These are phyloP conservation scores for Mus spicilegus DNA, from an alignment of 2,113 vertebrate genomes.

Conservation along the genomic window DNA sequence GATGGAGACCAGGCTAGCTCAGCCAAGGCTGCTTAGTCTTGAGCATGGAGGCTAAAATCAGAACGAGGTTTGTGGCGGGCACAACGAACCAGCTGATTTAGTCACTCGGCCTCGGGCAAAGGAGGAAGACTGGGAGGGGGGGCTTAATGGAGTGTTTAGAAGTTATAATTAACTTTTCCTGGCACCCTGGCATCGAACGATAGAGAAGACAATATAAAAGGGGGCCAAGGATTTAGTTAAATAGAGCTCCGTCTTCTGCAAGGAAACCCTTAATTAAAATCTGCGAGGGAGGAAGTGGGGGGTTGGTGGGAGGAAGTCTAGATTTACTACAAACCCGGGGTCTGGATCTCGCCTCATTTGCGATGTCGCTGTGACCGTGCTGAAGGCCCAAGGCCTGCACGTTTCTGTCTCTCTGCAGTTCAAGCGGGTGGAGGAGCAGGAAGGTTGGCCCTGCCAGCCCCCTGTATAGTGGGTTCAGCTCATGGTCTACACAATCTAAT, in stretches of 20 bases:
- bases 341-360: not conserved
- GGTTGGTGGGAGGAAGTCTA: not conserved
- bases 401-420: not conserved
- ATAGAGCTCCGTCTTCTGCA: constrained; percentile 67
- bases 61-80: fast-evolving
- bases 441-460: not conserved
- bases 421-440: not conserved
- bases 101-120: not conserved
- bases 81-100: not conserved
- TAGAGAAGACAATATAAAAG: constrained; percentile 65
- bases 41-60: fast-evolving
- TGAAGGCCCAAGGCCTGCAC: not conserved
- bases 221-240: constrained; percentile 72
- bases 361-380: too few species aligned
- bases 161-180: constrained; percentile 81
- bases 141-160: constrained; percentile 52
- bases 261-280: constrained; percentile 79
- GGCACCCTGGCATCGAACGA: constrained; percentile 23
- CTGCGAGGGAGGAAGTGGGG: not conserved
- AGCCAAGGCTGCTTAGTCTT: fast-evolving
- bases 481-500: fast-evolving
- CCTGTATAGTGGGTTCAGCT: not conserved
- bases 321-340: not conserved
- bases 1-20: not conserved
- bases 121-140: not conserved